These are phyloP conservation scores for Pandemis heparana DNA, from an alignment of 2,888 invertebrate species.

Conservation along the genomic window DNA sequence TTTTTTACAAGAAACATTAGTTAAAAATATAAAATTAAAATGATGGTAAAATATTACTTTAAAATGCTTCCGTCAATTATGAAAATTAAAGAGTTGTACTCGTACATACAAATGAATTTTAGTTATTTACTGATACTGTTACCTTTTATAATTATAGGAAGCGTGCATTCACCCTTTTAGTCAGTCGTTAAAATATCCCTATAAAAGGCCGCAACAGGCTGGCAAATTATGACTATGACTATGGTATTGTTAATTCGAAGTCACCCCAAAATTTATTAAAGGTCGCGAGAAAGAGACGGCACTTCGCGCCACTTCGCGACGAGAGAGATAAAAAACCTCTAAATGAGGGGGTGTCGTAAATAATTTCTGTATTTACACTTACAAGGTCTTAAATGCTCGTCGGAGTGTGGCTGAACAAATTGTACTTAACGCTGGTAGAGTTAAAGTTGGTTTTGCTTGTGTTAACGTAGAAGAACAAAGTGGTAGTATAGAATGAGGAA, in stretches of 20 bases:
- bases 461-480: constrained; percentile 60
- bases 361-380: constrained; percentile 72
- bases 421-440: constrained; percentile 41
- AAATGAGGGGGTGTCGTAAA: constrained; percentile 80
- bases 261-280: constrained; percentile 76
- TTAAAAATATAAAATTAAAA: neutral
- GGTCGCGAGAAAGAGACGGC: constrained; percentile 61
- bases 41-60: neutral
- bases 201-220: constrained; percentile 67
- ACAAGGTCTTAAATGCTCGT: constrained; percentile 65
- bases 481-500: constrained; percentile 66
- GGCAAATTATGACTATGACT: constrained; percentile 73
- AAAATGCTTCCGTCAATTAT: neutral
- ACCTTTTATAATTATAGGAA: neutral
- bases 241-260: constrained; percentile 76
- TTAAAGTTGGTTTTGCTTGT: constrained; percentile 53
- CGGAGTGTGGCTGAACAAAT: constrained; percentile 45
- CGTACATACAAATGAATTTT: too few species aligned
- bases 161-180: constrained; percentile 32
- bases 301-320: constrained; percentile 48
- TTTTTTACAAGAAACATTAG: constrained; percentile 1
- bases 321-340: constrained; percentile 65
- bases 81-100: neutral
- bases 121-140: neutral
- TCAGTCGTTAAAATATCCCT: constrained; percentile 61